phyloP scores from a whole-genome alignment of 2,888 invertebrate genomes.

The Dynastes hyllus region DNA sequence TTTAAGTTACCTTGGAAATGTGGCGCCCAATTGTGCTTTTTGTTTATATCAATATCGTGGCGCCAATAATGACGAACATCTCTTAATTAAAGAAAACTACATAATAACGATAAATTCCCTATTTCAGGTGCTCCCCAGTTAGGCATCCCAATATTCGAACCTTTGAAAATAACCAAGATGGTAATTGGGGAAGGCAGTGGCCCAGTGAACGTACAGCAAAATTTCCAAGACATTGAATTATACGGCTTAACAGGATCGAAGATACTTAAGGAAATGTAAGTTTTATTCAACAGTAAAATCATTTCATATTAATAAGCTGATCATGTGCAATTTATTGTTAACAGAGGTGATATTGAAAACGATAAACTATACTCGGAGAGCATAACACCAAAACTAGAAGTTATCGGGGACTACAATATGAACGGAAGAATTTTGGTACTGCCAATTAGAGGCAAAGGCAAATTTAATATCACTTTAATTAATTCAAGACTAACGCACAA shows the following conservation, averaged over 20 bases:
- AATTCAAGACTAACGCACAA: slow-evolving; percentile 49
- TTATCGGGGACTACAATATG: slow-evolving; percentile 79
- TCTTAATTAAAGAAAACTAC: too few species aligned
- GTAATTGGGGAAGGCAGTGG: slow-evolving; percentile 72
- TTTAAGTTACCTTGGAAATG: too few species aligned
- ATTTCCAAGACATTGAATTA: slow-evolving; percentile 79
- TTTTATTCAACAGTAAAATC: neutral
- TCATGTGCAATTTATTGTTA: neutral
- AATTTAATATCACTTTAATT: slow-evolving; percentile 77
- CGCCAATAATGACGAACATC: too few species aligned
- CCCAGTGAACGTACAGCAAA: slow-evolving; percentile 79
- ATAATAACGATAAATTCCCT: neutral
- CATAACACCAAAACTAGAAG: slow-evolving; percentile 75
- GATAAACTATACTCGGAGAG: slow-evolving; percentile 70
- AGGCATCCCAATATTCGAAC: slow-evolving; percentile 74
- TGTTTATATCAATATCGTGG: too few species aligned
- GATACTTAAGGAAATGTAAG: slow-evolving; percentile 75
- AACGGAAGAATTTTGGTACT: slow-evolving; percentile 78
- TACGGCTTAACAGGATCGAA: slow-evolving; percentile 76
- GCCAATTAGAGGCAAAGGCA: slow-evolving; percentile 78
- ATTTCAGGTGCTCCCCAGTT: slow-evolving; percentile 75
- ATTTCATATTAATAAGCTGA: too few species aligned
- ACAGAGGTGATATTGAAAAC: slow-evolving; percentile 47
- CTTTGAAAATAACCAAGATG: slow-evolving; percentile 67
- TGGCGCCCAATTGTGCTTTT: too few species aligned